phyloP scores from a whole-genome alignment of 92 coral and sea anemone species.

The Epizoanthus rinbou region DNA sequence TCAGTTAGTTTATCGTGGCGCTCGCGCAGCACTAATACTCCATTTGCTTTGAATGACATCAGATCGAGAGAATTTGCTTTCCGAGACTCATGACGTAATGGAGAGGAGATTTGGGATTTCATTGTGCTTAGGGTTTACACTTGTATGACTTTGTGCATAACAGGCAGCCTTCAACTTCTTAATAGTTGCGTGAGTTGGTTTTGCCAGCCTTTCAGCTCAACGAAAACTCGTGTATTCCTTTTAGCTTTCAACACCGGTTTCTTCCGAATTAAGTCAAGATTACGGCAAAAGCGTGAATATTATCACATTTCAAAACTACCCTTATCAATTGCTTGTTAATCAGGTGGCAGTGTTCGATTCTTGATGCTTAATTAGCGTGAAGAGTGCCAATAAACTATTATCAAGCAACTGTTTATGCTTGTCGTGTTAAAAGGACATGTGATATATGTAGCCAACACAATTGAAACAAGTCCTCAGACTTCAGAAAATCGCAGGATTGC shows the following conservation, averaged over 20 bases:
- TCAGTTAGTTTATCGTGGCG: not conserved
- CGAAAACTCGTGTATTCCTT: not conserved
- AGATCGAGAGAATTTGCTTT: conserved; percentile 42
- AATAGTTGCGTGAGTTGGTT: not conserved
- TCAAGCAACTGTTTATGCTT: not conserved
- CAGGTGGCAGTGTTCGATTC: conserved; percentile 12
- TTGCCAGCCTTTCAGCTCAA: not conserved
- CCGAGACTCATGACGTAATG: conserved; percentile 41
- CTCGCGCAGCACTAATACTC: conserved; percentile 20
- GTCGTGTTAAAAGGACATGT: not conserved
- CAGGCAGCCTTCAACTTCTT: conserved; percentile 34
- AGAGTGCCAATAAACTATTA: not conserved
- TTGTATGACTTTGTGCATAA: conserved; percentile 45
- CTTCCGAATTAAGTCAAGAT: conserved; percentile 20
- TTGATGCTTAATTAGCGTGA: conserved; percentile 29
- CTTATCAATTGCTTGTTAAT: conserved; percentile 4
- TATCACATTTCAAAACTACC: conserved; percentile 1
- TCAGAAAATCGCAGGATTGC: not conserved
- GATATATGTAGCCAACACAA: not conserved
- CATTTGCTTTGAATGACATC: conserved; percentile 40
- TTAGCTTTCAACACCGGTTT: conserved; percentile 26
- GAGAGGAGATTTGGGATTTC: conserved; percentile 41
- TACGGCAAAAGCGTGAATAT: conserved; percentile 5
- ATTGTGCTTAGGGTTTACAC: conserved; percentile 33
- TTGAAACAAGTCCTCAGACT: not conserved